Percentiles rank a stretch among this genome's conserved stretches.
phyloP scores from a whole-genome alignment of 2,888 invertebrate genomes.

The Melanostoma mellinum region DNA sequence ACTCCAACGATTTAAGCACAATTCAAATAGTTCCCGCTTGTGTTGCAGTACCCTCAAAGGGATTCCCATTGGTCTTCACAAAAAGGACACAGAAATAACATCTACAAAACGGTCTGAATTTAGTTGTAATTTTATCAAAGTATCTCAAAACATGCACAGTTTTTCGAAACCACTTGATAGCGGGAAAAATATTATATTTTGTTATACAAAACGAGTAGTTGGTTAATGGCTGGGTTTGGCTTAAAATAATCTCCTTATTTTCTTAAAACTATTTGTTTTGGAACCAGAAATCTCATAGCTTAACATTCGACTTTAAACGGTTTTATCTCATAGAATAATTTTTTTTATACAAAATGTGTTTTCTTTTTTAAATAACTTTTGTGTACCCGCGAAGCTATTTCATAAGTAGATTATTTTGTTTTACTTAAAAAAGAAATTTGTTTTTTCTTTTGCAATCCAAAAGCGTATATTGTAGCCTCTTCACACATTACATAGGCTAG shows the following conservation, averaged over 20 bases:
- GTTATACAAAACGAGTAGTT: constrained; percentile 2
- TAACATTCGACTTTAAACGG: constrained; percentile 30
- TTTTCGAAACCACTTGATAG: constrained; percentile 27
- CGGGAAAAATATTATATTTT: constrained; percentile 17
- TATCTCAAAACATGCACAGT: constrained; percentile 69
- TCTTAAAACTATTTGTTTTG: constrained; percentile 13
- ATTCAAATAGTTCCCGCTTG: constrained; percentile 87
- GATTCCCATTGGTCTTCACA: constrained; percentile 86
- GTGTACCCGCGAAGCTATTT: constrained; percentile 61
- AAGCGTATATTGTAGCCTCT: constrained; percentile 14
- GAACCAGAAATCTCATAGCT: constrained; percentile 64
- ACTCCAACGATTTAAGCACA: constrained; percentile 83
- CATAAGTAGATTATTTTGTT: constrained; percentile 39
- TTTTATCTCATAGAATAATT: constrained; percentile 66
- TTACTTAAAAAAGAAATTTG: constrained; percentile 21
- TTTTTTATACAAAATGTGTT: constrained; percentile 24
- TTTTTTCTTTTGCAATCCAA: constrained; percentile 4
- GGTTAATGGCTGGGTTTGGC: constrained; percentile 43
- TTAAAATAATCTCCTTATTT: constrained; percentile 23
- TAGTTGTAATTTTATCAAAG: constrained; percentile 55
- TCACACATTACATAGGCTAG: constrained; percentile 21
- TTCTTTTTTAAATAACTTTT: constrained; percentile 5
- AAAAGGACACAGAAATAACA: neutral
- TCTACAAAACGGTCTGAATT: neutral
- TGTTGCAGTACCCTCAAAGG: constrained; percentile 89